Conservation (phyloP, 2,888 invertebrate species). For the Chaitophorus viminalis region DNA sequence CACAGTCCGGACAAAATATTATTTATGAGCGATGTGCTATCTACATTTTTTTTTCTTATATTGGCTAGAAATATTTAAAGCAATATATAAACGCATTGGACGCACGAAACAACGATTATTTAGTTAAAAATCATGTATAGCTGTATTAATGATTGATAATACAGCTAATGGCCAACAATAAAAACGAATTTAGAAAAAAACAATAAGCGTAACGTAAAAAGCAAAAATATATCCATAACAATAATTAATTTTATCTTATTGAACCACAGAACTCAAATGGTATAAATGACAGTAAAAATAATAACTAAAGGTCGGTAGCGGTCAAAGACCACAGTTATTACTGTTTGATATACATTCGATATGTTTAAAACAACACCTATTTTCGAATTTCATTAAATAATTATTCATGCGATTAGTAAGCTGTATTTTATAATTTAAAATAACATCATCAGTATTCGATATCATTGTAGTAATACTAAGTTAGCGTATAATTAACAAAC, state of each 20-base stretch:
- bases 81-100: neutral
- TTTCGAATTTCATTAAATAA: slow-evolving; percentile 3
- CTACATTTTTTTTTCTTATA: too few species aligned
- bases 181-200: neutral
- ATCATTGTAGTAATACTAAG: neutral
- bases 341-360: neutral
- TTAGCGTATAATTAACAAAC: neutral
- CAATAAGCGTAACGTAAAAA: neutral
- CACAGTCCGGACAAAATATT: neutral
- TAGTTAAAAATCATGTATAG: neutral
- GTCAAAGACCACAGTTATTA: slow-evolving; percentile 32
- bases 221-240: neutral
- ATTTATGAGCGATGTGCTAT: too few species aligned
- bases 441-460: neutral
- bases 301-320: neutral
- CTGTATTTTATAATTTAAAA: slow-evolving; percentile 2
- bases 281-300: neutral
- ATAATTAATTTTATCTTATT: slow-evolving; percentile 20
- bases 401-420: neutral
- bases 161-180: neutral
- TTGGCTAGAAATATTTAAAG: neutral
- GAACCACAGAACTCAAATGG: slow-evolving; percentile 7
- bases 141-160: neutral
- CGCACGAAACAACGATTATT: neutral
- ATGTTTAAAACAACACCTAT: slow-evolving; percentile 18